Evolutionary conservation across 2,888 invertebrate genomes (phyloP), one percentile per base, ranked within the genome.

Genomic region (Gnatocerus cornutus): DNA sequence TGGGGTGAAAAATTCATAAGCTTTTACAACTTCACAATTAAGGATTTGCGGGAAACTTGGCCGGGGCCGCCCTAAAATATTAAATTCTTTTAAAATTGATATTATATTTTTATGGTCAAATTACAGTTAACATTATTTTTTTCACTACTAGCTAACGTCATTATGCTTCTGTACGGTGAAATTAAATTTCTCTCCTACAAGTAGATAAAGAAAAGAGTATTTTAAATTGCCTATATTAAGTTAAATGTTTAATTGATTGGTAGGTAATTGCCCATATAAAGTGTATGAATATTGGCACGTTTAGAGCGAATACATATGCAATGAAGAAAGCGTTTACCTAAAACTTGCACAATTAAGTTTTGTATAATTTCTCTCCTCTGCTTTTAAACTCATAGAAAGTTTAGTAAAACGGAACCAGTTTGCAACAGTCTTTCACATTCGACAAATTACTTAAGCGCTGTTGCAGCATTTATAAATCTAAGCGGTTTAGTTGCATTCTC

Each of bases 1-100:
- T 37, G 33, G 16, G 37, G 6, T 65, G 33, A 65, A 65, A 53
- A 56, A 66, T 66, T 66, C 58, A 66, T 56, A 66, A 66, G 41
- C 66, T 58, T 46, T 59, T 52, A 50, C 58, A 58, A 66, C 39
- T 66, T 66, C 50, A 50, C 50, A 29, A 50, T 41, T 41, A 41
- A 41, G 9, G 13, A 41, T 41, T 41, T 41, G 5, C 41, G 33
- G 33, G 9, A 21, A 21, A 21, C 21, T 21, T 21, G 21, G 33
- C 33, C 33, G 33, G 6, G n/a, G 33, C 9, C 33, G 33, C 6
- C 6, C n/a, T 33, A 9, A 33, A 33, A 33, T 6, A 9, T 33
- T 2, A 33, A 33, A 7, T 33, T 33, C 1, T 1, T 7, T n/a
- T 33, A 33, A 7, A 33, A 33, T 33, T 21, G 21, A 21, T 21